A percentile compares a stretch with the other conserved stretches of the same genome.
These are phyloP conservation scores for Cydia splendana DNA, from an alignment of 1,140 invertebrate genomes.

Conservation along the genomic window DNA sequence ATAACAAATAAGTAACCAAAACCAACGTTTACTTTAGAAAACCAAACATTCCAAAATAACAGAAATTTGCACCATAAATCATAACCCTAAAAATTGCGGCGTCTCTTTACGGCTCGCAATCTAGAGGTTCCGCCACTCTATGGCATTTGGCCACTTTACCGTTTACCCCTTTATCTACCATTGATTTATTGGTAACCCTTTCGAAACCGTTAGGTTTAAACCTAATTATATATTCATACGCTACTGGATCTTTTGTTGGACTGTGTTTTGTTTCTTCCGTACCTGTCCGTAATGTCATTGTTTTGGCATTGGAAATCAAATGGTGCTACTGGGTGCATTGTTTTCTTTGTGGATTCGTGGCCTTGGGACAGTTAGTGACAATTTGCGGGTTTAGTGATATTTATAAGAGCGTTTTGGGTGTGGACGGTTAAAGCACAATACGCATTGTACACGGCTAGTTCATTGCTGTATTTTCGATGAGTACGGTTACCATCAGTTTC, in stretches of 20 bases:
- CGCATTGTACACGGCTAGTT: background rate
- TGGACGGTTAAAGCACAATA: background rate
- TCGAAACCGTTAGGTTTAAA: conserved; percentile 35
- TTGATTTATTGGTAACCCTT: conserved; percentile 38
- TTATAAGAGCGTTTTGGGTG: conserved; percentile 11
- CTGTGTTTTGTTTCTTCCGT: conserved; percentile 37
- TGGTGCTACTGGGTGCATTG: background rate
- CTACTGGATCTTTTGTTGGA: conserved; percentile 47
- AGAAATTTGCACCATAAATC: background rate
- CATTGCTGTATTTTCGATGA: too few species aligned
- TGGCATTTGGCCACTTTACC: conserved; percentile 47
- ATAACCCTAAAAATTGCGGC: conserved; percentile 20
- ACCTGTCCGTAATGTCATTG: conserved; percentile 20
- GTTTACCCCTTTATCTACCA: conserved; percentile 51
- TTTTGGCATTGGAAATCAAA: background rate
- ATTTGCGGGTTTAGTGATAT: background rate
- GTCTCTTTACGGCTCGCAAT: background rate
- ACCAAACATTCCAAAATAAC: background rate
- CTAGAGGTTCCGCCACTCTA: background rate
- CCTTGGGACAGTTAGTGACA: background rate
- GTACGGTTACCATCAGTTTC: too few species aligned
- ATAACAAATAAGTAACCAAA: background rate
- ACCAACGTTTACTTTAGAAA: background rate
- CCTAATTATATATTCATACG: conserved; percentile 54
- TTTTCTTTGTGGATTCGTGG: conserved; percentile 1